A percentile compares a stretch with the other conserved stretches of the same genome.
phyloP scores from a whole-genome alignment of 2,888 invertebrate genomes.

The Oligia strigilis region DNA sequence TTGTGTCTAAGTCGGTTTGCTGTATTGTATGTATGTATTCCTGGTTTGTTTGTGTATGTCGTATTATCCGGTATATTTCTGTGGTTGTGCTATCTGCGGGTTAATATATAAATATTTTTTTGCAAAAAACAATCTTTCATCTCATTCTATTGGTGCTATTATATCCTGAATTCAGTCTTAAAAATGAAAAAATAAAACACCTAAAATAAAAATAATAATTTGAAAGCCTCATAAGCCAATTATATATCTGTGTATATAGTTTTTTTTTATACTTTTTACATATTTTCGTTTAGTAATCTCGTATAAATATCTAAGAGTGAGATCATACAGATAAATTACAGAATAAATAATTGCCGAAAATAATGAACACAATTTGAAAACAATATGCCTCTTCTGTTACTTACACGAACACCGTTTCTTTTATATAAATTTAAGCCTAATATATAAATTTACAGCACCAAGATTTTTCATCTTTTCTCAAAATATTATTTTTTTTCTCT shows the following conservation, averaged over 20 bases:
- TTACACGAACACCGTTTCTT: slow-evolving; percentile 88
- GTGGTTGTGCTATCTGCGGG: slow-evolving; percentile 84
- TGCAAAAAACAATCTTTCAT: slow-evolving; percentile 73
- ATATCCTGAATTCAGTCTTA: slow-evolving; percentile 87
- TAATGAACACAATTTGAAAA: slow-evolving; percentile 89
- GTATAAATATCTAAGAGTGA: slow-evolving; percentile 90
- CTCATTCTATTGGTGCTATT: slow-evolving; percentile 85
- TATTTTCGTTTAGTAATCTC: slow-evolving; percentile 89
- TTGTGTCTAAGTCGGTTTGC: slow-evolving; percentile 62
- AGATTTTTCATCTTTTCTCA: slow-evolving; percentile 90
- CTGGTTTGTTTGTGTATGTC: slow-evolving; percentile 52
- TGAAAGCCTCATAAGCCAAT: slow-evolving; percentile 90
- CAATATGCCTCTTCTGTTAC: slow-evolving; percentile 90
- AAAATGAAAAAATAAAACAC: slow-evolving; percentile 85
- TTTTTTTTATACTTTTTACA: slow-evolving; percentile 81
- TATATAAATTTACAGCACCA: slow-evolving; percentile 91
- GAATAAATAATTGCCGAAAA: slow-evolving; percentile 89
- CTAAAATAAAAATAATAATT: slow-evolving; percentile 83
- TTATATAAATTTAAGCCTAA: slow-evolving; percentile 90
- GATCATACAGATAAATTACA: slow-evolving; percentile 89
- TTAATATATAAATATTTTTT: slow-evolving; percentile 63
- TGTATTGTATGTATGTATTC: slow-evolving; percentile 65
- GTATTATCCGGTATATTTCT: slow-evolving; percentile 71
- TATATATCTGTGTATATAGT: slow-evolving; percentile 87
- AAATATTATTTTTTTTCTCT: slow-evolving; percentile 88